Percentiles rank a stretch among this genome's conserved stretches.
These are phyloP conservation scores for Suillia variegata DNA, from an alignment of 2,888 invertebrate genomes.

Conservation along the genomic window DNA sequence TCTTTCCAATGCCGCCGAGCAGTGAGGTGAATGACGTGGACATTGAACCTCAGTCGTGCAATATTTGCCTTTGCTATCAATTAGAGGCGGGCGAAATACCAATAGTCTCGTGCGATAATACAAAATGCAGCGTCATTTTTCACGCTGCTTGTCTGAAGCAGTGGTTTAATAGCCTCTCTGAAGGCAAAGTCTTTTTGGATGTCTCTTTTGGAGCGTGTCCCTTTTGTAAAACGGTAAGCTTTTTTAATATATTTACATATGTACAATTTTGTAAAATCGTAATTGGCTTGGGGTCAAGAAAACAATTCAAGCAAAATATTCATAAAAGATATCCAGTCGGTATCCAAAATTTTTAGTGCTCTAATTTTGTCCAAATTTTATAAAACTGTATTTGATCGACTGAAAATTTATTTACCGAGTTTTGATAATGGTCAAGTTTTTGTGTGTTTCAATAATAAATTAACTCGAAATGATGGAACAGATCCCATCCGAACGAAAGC, in stretches of 20 bases:
- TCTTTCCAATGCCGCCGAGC: slow-evolving; percentile 52
- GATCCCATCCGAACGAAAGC: too few species aligned
- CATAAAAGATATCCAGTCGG: not conserved
- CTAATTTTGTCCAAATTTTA: not conserved
- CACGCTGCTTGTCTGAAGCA: slow-evolving; percentile 55
- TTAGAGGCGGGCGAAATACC: slow-evolving; percentile 53
- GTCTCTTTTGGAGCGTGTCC: slow-evolving; percentile 58
- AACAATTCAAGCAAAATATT: not conserved
- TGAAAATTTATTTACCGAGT: too few species aligned
- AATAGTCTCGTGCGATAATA: slow-evolving; percentile 57
- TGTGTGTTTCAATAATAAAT: too few species aligned
- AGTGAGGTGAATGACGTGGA: slow-evolving; percentile 16
- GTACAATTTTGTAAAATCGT: not conserved
- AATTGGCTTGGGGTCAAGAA: too few species aligned
- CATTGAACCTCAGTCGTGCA: slow-evolving; percentile 42
- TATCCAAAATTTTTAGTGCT: not conserved
- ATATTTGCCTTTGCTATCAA: slow-evolving; percentile 56
- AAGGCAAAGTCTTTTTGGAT: slow-evolving; percentile 54
- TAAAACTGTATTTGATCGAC: too few species aligned
- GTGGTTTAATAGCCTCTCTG: slow-evolving; percentile 56
- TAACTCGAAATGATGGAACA: too few species aligned
- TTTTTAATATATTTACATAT: not conserved
- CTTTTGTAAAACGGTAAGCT: slow-evolving; percentile 56
- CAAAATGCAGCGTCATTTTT: slow-evolving; percentile 51
- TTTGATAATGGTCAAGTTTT: too few species aligned